These are phyloP conservation scores for Rousettus leschenaultii DNA, from an alignment of 2,113 vertebrate genomes.

Conservation along the genomic window DNA sequence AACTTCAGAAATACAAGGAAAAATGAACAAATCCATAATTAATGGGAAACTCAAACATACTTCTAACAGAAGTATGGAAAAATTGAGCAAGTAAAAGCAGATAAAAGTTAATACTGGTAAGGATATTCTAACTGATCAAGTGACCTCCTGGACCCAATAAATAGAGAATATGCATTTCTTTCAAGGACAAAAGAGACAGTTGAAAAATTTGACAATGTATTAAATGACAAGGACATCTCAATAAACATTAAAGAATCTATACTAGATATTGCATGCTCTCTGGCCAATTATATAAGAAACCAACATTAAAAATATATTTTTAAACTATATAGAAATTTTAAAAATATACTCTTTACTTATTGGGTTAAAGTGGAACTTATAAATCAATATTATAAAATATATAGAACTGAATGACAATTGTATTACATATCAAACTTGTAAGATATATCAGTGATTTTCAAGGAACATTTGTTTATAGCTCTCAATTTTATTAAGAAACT, in stretches of 20 bases:
- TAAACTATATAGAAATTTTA: neutral
- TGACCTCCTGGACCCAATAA: neutral
- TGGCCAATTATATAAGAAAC: neutral
- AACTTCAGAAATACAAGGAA: neutral
- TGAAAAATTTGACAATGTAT: neutral
- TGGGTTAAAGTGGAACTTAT: neutral
- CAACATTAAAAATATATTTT: neutral
- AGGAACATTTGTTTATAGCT: neutral
- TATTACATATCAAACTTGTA: neutral
- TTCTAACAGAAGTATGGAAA: neutral
- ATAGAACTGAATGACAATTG: neutral
- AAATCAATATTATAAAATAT: neutral
- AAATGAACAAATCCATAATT: neutral
- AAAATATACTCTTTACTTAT: neutral
- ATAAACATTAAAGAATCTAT: neutral
- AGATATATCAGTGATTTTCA: neutral
- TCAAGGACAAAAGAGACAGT: neutral
- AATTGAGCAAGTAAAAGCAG: neutral
- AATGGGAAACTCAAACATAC: neutral
- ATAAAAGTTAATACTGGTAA: neutral
- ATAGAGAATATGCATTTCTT: neutral
- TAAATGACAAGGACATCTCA: neutral
- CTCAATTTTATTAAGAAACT: neutral
- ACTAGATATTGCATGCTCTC: neutral
- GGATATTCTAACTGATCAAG: neutral